These are phyloP conservation scores for Gobiocypris rarus DNA, from an alignment of 2,113 vertebrate species.

Conservation along the genomic window DNA sequence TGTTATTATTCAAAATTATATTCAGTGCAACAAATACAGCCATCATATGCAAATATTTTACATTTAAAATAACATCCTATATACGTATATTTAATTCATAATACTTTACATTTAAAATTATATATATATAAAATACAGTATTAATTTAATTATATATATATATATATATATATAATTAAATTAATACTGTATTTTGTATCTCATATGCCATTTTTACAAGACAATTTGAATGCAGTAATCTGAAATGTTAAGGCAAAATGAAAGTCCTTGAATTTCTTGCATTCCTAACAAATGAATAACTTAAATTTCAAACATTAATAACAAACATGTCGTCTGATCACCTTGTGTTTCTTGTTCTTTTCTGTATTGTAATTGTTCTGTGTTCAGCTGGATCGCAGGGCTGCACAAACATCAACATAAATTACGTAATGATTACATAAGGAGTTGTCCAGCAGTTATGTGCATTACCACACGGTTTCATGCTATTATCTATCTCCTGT, in stretches of 20 bases:
- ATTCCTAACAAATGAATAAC: background rate
- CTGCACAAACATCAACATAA: conserved; percentile 55
- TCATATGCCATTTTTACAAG: background rate
- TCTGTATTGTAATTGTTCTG: background rate
- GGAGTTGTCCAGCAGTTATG: conserved; percentile 45
- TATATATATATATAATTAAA: background rate
- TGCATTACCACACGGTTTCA: conserved; percentile 31
- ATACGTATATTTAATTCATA: no score
- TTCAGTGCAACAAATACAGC: no score
- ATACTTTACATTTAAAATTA: no score
- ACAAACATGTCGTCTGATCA: background rate
- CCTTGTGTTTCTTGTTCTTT: background rate
- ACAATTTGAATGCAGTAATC: background rate
- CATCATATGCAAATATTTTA: no score
- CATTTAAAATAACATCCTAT: no score
- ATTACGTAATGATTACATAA: conserved; percentile 64
- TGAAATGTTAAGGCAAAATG: background rate
- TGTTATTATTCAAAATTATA: no score
- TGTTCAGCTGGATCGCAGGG: conserved; percentile 1
- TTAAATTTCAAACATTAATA: background rate
- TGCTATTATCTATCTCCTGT: conserved; percentile 23
- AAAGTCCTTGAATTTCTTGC: background rate
- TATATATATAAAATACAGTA: no score
- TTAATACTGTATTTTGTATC: background rate
- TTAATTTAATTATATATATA: no score